These are phyloP conservation scores for Stenopsyche tienmushanensis DNA, from an alignment of 1,140 invertebrate genomes.

Conservation along the genomic window DNA sequence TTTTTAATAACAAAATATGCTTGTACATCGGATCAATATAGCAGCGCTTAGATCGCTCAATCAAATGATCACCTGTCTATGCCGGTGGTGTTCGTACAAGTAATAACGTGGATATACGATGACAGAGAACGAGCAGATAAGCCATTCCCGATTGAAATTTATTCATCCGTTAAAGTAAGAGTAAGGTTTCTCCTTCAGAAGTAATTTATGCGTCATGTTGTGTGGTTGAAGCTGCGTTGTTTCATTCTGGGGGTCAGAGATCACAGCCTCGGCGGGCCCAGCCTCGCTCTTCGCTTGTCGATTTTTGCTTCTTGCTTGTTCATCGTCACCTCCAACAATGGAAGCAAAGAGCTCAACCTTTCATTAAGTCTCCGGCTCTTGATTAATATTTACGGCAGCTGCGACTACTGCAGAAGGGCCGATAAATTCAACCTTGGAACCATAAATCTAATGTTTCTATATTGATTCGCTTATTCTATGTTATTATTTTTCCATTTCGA, in stretches of 20 bases:
- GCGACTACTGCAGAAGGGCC: no score
- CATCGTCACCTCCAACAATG: background rate
- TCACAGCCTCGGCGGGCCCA: background rate
- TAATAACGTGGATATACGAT: background rate
- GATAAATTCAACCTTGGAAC: no score
- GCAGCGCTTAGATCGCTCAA: no score
- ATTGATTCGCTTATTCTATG: no score
- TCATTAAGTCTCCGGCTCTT: background rate
- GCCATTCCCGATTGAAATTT: background rate
- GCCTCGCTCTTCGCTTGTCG: no score
- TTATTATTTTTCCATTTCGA: no score
- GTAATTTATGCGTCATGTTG: slow-evolving; percentile 9
- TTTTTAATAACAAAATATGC: background rate
- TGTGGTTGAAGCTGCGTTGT: background rate
- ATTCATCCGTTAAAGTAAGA: background rate
- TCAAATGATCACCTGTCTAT: no score
- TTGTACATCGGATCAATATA: background rate
- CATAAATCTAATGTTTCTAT: no score
- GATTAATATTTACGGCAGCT: no score
- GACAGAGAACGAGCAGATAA: background rate
- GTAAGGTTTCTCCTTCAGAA: slow-evolving; percentile 6
- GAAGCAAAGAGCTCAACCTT: background rate
- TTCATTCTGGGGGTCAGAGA: background rate
- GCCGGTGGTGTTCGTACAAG: no score
- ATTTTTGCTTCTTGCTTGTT: no score